These are phyloP conservation scores for Scaptomyza pallida DNA, from an alignment of 1,140 invertebrate genomes.

Conservation along the genomic window DNA sequence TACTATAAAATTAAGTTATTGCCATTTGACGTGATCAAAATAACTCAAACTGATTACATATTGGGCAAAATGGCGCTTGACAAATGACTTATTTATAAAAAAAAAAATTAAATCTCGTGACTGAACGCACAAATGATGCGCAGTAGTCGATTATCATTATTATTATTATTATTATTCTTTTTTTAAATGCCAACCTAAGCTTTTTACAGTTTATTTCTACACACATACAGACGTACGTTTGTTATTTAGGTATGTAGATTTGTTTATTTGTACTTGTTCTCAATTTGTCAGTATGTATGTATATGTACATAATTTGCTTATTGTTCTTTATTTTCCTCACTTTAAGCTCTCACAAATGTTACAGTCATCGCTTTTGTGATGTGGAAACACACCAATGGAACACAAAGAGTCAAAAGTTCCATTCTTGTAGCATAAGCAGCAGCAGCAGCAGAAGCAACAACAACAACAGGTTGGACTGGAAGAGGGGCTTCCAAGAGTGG, in stretches of 20 bases:
- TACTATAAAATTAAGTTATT: neutral
- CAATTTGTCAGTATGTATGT: neutral
- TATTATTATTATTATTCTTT: neutral
- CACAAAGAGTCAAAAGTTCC: constrained; percentile 10
- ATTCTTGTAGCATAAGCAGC: constrained; percentile 13
- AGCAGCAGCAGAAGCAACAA: constrained; percentile 14
- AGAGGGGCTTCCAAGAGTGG: constrained; percentile 29
- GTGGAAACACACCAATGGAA: constrained; percentile 11
- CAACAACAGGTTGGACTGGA: constrained; percentile 36
- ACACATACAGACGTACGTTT: neutral
- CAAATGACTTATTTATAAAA: constrained; percentile 3
- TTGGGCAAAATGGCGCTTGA: neutral
- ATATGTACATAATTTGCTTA: constrained; percentile 8
- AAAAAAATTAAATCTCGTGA: constrained; percentile 13
- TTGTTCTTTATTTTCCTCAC: constrained; percentile 5
- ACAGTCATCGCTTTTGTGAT: constrained; percentile 11
- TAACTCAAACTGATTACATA: neutral
- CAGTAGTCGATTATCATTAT: neutral
- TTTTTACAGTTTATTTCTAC: neutral
- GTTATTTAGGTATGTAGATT: neutral
- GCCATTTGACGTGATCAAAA: neutral
- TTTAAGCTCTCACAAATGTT: constrained; percentile 4
- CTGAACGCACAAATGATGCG: constrained; percentile 32
- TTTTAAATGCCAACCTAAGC: neutral
- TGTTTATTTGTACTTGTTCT: neutral